Evolutionary conservation across 2,113 vertebrate species (phyloP).

Genomic region (Cynocephalus volans): DNA sequence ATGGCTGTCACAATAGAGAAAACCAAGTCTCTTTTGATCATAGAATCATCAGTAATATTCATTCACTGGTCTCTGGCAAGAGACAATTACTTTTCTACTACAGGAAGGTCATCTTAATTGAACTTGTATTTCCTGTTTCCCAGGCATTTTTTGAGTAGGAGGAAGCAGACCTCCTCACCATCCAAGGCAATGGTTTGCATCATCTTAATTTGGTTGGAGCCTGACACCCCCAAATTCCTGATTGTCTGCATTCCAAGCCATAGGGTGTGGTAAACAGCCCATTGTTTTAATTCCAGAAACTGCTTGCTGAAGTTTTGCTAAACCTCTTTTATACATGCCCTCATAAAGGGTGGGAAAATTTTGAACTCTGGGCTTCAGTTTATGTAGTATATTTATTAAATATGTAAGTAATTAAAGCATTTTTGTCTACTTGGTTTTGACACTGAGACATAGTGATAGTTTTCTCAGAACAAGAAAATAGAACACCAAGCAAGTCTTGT

Average conservation of each 20-base stretch:
- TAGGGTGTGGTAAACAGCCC: constrained; percentile 15
- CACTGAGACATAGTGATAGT: neutral
- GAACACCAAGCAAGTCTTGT: neutral
- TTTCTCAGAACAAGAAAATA: neutral
- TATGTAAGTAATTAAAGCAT: neutral
- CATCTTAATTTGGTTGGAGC: constrained; percentile 64
- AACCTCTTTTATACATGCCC: neutral
- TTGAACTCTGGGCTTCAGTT: constrained; percentile 18
- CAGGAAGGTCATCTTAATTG: constrained; percentile 46
- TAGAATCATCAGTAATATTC: constrained; percentile 46
- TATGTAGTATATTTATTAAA: neutral
- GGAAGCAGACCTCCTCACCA: neutral
- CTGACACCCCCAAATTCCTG: constrained; percentile 52
- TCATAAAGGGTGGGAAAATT: neutral
- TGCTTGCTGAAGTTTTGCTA: constrained; percentile 16
- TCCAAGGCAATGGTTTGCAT: constrained; percentile 32
- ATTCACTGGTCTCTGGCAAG: constrained; percentile 1
- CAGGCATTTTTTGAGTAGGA: constrained; percentile 56
- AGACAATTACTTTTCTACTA: constrained; percentile 31
- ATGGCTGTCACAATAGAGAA: neutral
- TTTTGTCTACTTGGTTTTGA: constrained; percentile 18
- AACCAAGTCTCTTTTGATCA: constrained; percentile 47
- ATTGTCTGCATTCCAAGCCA: constrained; percentile 69
- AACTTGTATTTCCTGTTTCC: constrained; percentile 77
- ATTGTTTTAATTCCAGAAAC: constrained; percentile 66